Conservation (phyloP, 2,113 vertebrate species). For the Formicarius rufipectus region DNA sequence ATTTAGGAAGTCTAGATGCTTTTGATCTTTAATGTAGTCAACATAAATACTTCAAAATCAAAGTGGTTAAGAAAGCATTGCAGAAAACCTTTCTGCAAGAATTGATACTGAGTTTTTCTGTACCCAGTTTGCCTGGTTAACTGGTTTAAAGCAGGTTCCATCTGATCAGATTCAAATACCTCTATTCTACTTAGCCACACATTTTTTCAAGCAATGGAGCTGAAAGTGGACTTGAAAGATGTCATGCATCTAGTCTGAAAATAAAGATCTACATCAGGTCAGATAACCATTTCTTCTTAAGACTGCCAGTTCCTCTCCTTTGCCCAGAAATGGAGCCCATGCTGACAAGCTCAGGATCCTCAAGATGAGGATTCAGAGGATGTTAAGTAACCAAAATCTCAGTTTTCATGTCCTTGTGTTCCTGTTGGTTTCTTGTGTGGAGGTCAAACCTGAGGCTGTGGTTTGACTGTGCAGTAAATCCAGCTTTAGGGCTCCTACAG, state of each 20-base stretch:
- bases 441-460: neutral
- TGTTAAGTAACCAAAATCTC: neutral
- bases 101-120: neutral
- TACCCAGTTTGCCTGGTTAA: neutral
- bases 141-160: neutral
- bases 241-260: neutral
- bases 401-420: neutral
- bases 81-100: neutral
- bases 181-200: neutral
- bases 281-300: neutral
- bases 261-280: neutral
- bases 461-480: conserved; percentile 16
- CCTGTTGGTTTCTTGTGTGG: neutral
- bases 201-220: neutral
- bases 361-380: neutral
- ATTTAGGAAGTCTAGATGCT: conserved; percentile 14
- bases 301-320: neutral
- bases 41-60: neutral
- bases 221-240: neutral
- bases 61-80: neutral
- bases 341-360: neutral
- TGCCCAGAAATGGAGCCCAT: neutral
- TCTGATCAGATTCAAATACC: neutral
- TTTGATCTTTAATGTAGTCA: conserved; percentile 4
- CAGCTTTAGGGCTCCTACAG: neutral